A percentile compares a stretch with the other conserved stretches of the same genome.
Evolutionary conservation across 2,113 vertebrate species (phyloP).

Genomic region (Dinomys branickii): DNA sequence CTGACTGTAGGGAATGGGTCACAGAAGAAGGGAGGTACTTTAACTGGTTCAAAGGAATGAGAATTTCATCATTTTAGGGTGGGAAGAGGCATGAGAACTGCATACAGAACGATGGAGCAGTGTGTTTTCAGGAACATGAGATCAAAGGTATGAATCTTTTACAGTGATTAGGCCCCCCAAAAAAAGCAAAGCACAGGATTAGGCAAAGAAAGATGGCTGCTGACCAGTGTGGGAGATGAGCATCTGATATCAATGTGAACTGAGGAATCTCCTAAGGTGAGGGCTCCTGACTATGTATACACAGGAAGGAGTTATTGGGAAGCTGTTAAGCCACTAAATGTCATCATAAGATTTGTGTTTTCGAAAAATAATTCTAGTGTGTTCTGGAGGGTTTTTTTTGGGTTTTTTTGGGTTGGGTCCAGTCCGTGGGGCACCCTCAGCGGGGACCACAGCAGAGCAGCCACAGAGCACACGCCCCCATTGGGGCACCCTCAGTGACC

Average conservation of each 20-base stretch:
- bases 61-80: neutral
- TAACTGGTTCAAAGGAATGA: neutral
- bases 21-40: neutral
- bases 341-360: constrained; percentile 34
- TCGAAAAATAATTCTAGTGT: constrained; percentile 42
- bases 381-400: constrained; percentile 24
- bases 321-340: neutral
- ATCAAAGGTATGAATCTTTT: neutral
- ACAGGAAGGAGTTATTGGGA: neutral
- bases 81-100: neutral
- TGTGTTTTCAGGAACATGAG: neutral
- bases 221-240: neutral
- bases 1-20: neutral
- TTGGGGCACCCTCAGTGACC: too few relatives aligned
- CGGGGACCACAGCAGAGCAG: too few relatives aligned
- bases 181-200: neutral
- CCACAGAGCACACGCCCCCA: too few relatives aligned
- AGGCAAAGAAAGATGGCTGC: neutral
- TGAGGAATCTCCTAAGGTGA: neutral
- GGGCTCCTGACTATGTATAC: neutral
- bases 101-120: neutral
- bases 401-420: too few relatives aligned
- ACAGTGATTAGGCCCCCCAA: neutral
- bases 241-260: neutral
- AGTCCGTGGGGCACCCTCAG: too few relatives aligned